phyloP scores from a whole-genome alignment of 2,797 vertebrate genomes.

The Squalus acanthias region DNA sequence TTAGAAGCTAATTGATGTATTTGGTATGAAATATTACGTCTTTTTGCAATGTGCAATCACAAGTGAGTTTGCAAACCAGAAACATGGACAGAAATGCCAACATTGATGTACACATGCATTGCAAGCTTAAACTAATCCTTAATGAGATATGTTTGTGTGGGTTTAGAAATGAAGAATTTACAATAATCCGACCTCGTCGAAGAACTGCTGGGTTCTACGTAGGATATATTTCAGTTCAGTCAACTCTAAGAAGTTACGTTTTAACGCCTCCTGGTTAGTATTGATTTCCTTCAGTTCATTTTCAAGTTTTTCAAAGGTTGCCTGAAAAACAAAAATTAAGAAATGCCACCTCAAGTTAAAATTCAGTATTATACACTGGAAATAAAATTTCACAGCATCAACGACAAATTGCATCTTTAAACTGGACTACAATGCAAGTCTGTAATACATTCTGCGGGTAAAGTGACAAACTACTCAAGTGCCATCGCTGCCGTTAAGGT shows the following conservation, averaged over 20 bases:
- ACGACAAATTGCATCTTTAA: background rate
- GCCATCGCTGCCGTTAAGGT: background rate
- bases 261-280: slow-evolving; percentile 94
- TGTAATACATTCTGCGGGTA: background rate
- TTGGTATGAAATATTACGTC: background rate
- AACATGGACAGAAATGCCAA: background rate
- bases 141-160: background rate
- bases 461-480: background rate
- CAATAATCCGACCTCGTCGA: slow-evolving; percentile 83
- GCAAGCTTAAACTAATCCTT: slow-evolving; percentile 17
- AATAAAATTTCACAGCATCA: background rate
- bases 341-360: background rate
- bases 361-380: background rate
- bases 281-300: slow-evolving; percentile 97
- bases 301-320: slow-evolving; percentile 96
- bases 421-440: background rate
- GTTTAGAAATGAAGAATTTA: background rate
- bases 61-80: background rate
- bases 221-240: slow-evolving; percentile 96
- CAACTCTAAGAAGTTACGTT: slow-evolving; percentile 93
- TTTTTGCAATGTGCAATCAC: background rate
- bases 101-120: background rate
- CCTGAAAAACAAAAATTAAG: slow-evolving; percentile 55
- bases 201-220: slow-evolving; percentile 95
- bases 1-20: background rate